Evolutionary conservation across 2,888 invertebrate species (phyloP), one percentile per base, ranked within the genome.

Genomic region (Actias luna): DNA sequence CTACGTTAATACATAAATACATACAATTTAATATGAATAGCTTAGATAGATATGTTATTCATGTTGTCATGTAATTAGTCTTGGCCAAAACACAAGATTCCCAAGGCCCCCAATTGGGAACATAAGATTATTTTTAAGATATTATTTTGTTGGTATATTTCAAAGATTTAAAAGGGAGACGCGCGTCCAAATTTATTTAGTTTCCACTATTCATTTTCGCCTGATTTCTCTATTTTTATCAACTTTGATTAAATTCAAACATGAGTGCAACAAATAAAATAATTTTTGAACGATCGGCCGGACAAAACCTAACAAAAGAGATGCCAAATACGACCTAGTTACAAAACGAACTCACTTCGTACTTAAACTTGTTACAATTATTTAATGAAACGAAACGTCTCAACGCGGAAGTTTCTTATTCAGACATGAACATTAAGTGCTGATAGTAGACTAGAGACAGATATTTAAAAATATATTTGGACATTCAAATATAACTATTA

Each of bases 371-470:
- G 77, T 69, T 75, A 79, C 85, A 87, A 87, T 88, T 86, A 87
- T 72, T 75, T 83, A 85, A 85, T 86, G 78, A 81, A 79, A 74
- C 73, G 78, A 81, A 79, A 74, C 73, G 68, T 69, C 75, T 74
- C 72, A 69, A 76, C 78, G 73, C 86, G 89, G 89, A 88, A 87
- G 87, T 78, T 73, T 80, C 84, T 85, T 82, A 85, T 88, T 88
- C 78, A 78, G 78, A 72, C 74, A 70, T 29, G 59, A 25, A 25
- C 55, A 59, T 18, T 52, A 29, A 39, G 31, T 33, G n/a, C 8
- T 31, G 22, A 61, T 61, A 60, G 31, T 60, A 58, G 36, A 29
- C 29, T 12, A 22, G 25, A 33, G 57, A 42, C n/a, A 62, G 22
- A 58, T 31, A 58, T 50, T 25, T 18, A 42, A 18, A 42, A 42